A percentile compares a stretch with the other conserved stretches of the same genome.
Evolutionary conservation across 2,797 vertebrate genomes (phyloP).

Genomic region (Leuciscus waleckii): DNA sequence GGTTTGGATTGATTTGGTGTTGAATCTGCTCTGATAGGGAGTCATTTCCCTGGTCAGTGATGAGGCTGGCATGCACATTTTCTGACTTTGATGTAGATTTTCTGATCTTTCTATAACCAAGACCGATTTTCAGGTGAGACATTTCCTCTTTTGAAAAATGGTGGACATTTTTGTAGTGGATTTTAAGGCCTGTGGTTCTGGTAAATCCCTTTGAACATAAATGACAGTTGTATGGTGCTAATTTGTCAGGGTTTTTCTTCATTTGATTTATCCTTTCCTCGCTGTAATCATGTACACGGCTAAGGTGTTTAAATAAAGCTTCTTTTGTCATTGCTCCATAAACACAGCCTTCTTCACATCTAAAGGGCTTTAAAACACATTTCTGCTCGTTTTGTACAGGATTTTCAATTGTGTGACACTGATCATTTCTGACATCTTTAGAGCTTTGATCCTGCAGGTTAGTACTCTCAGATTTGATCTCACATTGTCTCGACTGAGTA

Average conservation of each 20-base stretch:
- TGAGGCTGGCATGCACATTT: not conserved
- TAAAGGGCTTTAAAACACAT: constrained; percentile 91
- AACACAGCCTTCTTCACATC: constrained; percentile 89
- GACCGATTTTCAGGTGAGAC: constrained; percentile 88
- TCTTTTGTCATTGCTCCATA: constrained; percentile 99
- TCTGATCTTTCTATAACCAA: constrained; percentile 54
- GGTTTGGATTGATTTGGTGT: not conserved
- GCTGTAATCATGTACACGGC: constrained; percentile 91
- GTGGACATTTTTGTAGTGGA: constrained; percentile 97
- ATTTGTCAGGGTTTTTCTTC: constrained; percentile 93
- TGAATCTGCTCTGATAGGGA: constrained; percentile 14
- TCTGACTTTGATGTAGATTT: not conserved
- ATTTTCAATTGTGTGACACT: constrained; percentile 69
- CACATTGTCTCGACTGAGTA: constrained; percentile 48
- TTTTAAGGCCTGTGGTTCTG: constrained; percentile 95
- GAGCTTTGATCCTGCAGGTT: constrained; percentile 26
- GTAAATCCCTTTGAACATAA: constrained; percentile 98
- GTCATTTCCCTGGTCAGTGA: not conserved
- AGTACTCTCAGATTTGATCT: constrained; percentile 17
- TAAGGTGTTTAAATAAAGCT: constrained; percentile 94
- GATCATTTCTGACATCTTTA: constrained; percentile 61
- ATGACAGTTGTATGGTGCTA: constrained; percentile 94
- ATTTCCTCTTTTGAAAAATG: constrained; percentile 92
- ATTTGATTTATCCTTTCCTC: constrained; percentile 94
- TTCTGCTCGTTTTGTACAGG: constrained; percentile 79